Evolutionary conservation across 2,888 invertebrate species (phyloP).

Genomic region (Spialia ferax): DNA sequence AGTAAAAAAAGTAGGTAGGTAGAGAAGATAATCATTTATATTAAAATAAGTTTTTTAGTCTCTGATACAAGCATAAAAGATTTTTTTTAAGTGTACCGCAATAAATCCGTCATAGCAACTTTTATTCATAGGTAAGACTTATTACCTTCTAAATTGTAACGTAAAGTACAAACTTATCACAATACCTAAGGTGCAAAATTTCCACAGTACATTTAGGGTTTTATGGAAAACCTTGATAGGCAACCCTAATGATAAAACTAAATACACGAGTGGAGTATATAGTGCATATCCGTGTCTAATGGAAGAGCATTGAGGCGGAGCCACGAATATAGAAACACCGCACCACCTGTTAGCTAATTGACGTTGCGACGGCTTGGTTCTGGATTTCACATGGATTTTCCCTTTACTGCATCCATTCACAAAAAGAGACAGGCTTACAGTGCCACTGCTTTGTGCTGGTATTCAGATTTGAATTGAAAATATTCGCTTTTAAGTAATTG

Average conservation of each 20-base stretch:
- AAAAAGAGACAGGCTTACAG: background rate
- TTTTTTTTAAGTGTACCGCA: too few relatives aligned
- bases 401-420: background rate
- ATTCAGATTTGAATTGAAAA: background rate
- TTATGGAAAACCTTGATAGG: too few relatives aligned
- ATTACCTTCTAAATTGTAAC: too few relatives aligned
- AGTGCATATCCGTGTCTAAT: background rate
- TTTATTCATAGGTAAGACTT: too few relatives aligned
- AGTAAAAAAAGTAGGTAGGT: too few relatives aligned
- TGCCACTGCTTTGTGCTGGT: background rate
- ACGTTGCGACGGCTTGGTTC: conserved; percentile 31
- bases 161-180: too few relatives aligned
- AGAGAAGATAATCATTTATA: too few relatives aligned
- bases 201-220: background rate
- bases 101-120: too few relatives aligned
- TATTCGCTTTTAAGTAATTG: background rate
- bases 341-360: conserved; percentile 45
- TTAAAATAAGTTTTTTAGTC: too few relatives aligned
- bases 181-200: too few relatives aligned
- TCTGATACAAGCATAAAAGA: too few relatives aligned
- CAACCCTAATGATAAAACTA: background rate
- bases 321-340: background rate
- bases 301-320: background rate
- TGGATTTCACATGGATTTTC: background rate
- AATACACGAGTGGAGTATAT: background rate